Evolutionary conservation across 2,113 vertebrate species (phyloP).

Genomic region (Camelus bactrianus): DNA sequence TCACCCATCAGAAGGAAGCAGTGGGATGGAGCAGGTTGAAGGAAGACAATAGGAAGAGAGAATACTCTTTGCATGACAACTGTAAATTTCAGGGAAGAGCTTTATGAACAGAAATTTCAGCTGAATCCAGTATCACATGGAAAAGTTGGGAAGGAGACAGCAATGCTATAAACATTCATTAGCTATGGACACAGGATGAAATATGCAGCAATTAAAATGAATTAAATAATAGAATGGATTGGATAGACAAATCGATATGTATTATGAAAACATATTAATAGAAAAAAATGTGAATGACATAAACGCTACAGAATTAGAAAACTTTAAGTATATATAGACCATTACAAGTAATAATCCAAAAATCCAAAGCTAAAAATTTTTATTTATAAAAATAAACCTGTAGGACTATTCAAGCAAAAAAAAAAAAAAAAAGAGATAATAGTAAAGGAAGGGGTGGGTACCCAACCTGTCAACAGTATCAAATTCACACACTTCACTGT

Average conservation of each 20-base stretch:
- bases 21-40: background rate
- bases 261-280: background rate
- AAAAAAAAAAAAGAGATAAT: background rate
- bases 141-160: background rate
- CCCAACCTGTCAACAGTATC: background rate
- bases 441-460: background rate
- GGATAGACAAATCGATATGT: background rate
- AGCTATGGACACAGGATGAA: background rate
- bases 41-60: background rate
- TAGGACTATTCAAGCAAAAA: background rate
- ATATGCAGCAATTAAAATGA: background rate
- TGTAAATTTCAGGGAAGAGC: background rate
- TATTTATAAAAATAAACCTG: background rate
- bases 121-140: background rate
- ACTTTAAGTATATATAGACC: background rate
- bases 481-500: background rate
- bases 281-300: background rate
- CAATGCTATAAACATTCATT: background rate
- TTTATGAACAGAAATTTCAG: background rate
- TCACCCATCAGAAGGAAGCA: background rate
- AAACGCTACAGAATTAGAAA: background rate
- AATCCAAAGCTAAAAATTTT: background rate
- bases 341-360: background rate
- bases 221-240: background rate
- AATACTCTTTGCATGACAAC: background rate